Base-by-base conservation (phyloP, 2,888 invertebrate species). In the Rhodophaea formosa region DNA sequence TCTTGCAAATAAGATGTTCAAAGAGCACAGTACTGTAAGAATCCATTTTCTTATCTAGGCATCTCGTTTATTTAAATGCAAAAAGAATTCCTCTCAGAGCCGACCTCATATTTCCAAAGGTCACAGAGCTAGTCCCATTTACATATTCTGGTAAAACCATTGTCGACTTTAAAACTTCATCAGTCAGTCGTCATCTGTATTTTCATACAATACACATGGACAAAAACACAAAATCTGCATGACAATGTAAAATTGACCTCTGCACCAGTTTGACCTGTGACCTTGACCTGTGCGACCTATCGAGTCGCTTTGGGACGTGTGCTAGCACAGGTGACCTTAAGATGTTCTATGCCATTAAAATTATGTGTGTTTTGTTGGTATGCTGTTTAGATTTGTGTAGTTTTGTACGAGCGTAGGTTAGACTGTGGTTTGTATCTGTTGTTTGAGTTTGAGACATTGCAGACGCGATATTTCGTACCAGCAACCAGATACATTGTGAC, bases 191-290 rank as follows among this genome's bases (percentile, higher is more conserved):
- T 32, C 54, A 46, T 39, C 23, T 54, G 45, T 30, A 56, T 56
- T 56, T 56, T 23, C 58, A 62, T 46, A 60, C 53, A 57, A 60
- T 61, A 67, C 59, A 56, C 63, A 66, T 69, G 72, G 74, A 79
- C 72, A 79, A 84, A 83, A 83, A 79, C 71, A 66, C 77, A 79
- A 72, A 70, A 81, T 84, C 75, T 79, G 77, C 82, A 86, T 84
- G 80, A 88, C 87, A 88, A 86, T 84, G 73, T 82, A 82, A 76
- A 85, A 82, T 82, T 85, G 89, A 82, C 85, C 88, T 65, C 62
- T 72, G 74, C 67, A 71, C 72, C 75, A 62, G 64, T 67, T 72
- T 80, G 81, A 80, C 82, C 84, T 74, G 47, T 75, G 74, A 72
- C 79, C 74, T 67, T 66, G 76, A 76, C 81, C 77, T 71, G 66